Conservation (phyloP, 2,797 vertebrate species). For the Vespertilio murinus region DNA sequence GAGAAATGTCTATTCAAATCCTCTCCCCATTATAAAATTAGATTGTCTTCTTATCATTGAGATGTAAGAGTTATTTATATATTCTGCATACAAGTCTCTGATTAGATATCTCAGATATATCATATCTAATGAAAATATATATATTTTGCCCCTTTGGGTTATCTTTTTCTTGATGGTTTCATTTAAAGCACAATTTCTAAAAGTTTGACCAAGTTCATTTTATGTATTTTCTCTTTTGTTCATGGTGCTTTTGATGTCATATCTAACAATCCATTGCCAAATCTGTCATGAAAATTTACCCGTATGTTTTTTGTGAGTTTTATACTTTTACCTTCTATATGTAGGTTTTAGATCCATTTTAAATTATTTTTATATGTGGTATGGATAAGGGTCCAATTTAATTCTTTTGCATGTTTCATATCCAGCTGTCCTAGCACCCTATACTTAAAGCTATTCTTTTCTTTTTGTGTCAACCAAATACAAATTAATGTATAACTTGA, state of each 20-base stretch:
- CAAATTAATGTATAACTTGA: background rate
- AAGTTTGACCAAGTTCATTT: background rate
- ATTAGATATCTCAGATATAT: background rate
- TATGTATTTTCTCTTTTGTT: background rate
- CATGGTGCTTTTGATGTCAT: background rate
- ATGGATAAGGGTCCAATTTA: background rate
- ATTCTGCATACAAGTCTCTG: background rate
- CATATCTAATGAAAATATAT: background rate
- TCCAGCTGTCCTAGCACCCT: background rate
- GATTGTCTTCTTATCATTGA: background rate
- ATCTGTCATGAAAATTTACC: background rate
- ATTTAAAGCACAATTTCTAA: background rate
- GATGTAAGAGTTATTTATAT: background rate
- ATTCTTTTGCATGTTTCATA: background rate
- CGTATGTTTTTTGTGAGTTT: background rate
- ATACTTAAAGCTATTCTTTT: background rate
- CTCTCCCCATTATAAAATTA: background rate
- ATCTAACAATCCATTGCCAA: background rate
- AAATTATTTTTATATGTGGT: background rate
- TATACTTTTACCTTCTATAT: background rate
- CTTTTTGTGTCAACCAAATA: background rate
- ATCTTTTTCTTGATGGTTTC: background rate
- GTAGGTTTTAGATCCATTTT: background rate
- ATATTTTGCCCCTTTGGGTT: background rate
- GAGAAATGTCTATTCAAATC: constrained; percentile 7